A percentile compares a stretch with the other conserved stretches of the same genome.
phyloP scores from a whole-genome alignment of 2,888 invertebrate genomes.

The Hyppa rectilinea region DNA sequence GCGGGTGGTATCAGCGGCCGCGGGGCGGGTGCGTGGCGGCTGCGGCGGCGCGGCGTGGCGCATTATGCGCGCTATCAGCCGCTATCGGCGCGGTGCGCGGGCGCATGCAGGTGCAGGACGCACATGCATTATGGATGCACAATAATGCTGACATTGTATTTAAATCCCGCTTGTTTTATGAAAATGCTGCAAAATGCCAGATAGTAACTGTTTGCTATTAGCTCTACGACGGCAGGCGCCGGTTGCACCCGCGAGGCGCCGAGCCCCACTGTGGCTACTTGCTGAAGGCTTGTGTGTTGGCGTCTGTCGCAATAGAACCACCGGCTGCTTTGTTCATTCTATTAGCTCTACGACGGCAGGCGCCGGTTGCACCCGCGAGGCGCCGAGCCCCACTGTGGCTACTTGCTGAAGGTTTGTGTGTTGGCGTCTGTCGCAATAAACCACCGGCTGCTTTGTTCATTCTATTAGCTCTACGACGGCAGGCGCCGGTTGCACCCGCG shows the following conservation, averaged over 20 bases:
- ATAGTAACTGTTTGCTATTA: conserved; percentile 50
- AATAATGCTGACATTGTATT: conserved; percentile 68
- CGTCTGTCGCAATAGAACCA: no score
- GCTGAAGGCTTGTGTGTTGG: no score
- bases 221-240: conserved; percentile 31
- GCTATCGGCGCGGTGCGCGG: conserved; percentile 53
- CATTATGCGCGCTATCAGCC: conserved; percentile 55
- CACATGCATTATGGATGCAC: conserved; percentile 65
- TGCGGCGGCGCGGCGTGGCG: conserved; percentile 13
- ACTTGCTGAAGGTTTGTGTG: no score
- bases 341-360: conserved; percentile 40
- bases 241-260: not conserved
- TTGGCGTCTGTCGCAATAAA: no score
- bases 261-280: no score
- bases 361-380: not conserved
- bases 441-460: no score
- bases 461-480: conserved; percentile 43
- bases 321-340: no score
- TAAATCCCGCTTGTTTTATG: conserved; percentile 65
- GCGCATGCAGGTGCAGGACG: conserved; percentile 54
- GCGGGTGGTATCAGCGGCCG: not conserved
- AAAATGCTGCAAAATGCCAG: conserved; percentile 57
- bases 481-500: not conserved
- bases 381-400: no score
- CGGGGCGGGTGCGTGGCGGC: conserved; percentile 11